Evolutionary conservation across 1,140 invertebrate genomes (phyloP).

Genomic region (Chlorops oryzae): DNA sequence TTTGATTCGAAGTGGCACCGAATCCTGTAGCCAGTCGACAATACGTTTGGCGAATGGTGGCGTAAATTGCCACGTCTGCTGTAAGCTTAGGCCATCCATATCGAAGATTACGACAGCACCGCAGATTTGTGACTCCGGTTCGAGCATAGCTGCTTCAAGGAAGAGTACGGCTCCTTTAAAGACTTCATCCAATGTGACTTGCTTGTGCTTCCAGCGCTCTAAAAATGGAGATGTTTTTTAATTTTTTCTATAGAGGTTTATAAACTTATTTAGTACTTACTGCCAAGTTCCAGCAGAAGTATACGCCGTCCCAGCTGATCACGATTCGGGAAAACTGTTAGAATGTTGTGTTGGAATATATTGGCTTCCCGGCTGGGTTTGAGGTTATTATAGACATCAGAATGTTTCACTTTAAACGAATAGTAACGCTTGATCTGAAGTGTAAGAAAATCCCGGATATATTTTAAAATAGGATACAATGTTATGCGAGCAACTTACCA

Average conservation of each 20-base stretch:
- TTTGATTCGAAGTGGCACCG: constrained; percentile 74
- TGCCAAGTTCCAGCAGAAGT: constrained; percentile 70
- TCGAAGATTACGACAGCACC: constrained; percentile 76
- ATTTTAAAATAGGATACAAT: no score
- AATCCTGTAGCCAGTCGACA: constrained; percentile 73
- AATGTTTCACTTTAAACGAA: constrained; percentile 69
- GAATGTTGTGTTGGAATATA: constrained; percentile 69
- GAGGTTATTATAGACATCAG: constrained; percentile 62
- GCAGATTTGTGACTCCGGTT: constrained; percentile 67
- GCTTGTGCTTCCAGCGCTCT: constrained; percentile 80
- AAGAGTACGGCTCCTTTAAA: constrained; percentile 76
- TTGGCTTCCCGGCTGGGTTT: constrained; percentile 66
- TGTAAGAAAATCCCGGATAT: neutral
- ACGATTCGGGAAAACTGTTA: constrained; percentile 67
- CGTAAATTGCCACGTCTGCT: constrained; percentile 77
- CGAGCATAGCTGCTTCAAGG: constrained; percentile 71
- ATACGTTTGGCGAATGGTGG: constrained; percentile 75
- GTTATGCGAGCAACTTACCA: constrained; percentile 63
- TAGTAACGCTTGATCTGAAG: constrained; percentile 71
- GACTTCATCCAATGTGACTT: constrained; percentile 70
- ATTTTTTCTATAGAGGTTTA: neutral
- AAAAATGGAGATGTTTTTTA: constrained; percentile 1
- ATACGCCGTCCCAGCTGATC: constrained; percentile 69
- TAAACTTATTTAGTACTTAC: constrained; percentile 51
- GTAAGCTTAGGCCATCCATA: constrained; percentile 72